Base-by-base conservation (phyloP, 2,797 vertebrate genomes). In the Rhynchonycteris naso region DNA sequence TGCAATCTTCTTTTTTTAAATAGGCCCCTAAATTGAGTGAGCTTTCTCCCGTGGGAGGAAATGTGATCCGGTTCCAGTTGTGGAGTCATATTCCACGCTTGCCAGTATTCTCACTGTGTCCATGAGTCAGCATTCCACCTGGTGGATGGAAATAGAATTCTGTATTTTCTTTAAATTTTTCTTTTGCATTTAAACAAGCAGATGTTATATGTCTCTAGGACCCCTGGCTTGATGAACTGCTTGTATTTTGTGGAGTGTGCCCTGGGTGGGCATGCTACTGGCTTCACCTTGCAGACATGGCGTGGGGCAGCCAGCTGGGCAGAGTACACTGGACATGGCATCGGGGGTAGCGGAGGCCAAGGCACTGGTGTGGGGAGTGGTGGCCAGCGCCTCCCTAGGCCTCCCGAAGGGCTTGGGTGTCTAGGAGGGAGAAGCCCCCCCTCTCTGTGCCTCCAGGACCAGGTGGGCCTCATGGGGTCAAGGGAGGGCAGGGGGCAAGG, bases 281-380 rank as follows among this genome's bases (percentile, higher is more conserved):
- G 18, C 54, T 47, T 33, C 43, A 11, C 52, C 35, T 43, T 33
- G 54, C 52, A 12, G 24, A 28, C 35, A 12, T 0, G 1, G 56
- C 13, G 7, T 12, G 21, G 21, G 43, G 13, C 35, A 43, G 7
- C 50, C 38, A 63, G 21, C 61, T 5, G 26, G 24, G n/a, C 7
- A n/a, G 21, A 50, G 80, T 0, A 7, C 63, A n/a, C 66, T 59
- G 14, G 38, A 58, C 24, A 52, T 30, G 43, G 22, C 8, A 0
- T 59, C 4, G 22, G 76, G 21, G 28, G 15, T 0, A 13, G 61
- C 3, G 5, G 30, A 1, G 26, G n/a, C 18, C 68, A 24, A 22
- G 8, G 19, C 0, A 0, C 24, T 15, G 24, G 65, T 26, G 3
- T 0, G 3, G 9, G 69, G 21, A 35, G 21, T 63, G 26, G 24